Evolutionary conservation across 2,888 invertebrate species (phyloP).

Genomic region (Minunthozetes semirufus): DNA sequence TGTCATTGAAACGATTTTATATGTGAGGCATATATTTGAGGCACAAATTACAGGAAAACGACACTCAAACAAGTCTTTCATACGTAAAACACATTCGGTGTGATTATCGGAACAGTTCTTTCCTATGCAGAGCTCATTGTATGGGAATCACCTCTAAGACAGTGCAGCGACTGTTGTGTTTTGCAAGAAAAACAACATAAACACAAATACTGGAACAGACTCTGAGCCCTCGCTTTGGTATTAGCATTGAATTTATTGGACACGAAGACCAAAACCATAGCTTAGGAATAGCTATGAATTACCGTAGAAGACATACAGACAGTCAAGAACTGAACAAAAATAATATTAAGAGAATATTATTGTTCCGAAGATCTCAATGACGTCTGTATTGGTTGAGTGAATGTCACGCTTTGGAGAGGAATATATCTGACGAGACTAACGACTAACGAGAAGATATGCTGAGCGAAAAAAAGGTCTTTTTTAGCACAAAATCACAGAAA

Average conservation of each 20-base stretch:
- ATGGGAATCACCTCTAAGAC: not conserved
- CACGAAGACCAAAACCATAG: not conserved
- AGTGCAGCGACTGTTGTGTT: not conserved
- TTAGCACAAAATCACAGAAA: not conserved
- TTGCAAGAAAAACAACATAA: not conserved
- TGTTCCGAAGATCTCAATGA: constrained; percentile 17
- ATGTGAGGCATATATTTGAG: not conserved
- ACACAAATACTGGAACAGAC: not conserved
- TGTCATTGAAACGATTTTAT: not conserved
- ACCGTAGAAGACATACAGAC: not conserved
- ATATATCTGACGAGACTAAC: not conserved
- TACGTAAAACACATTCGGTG: constrained; percentile 9
- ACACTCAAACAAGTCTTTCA: not conserved
- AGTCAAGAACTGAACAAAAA: not conserved
- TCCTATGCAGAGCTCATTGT: too few species aligned
- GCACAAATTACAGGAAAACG: constrained; percentile 15
- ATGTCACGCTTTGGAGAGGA: not conserved
- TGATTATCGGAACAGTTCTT: not conserved
- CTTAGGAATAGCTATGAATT: not conserved
- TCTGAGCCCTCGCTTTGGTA: not conserved
- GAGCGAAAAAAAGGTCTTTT: not conserved
- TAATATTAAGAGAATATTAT: not conserved
- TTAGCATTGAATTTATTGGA: not conserved
- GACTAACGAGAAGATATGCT: not conserved
- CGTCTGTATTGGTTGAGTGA: constrained; percentile 10